Evolutionary conservation across 2,113 vertebrate genomes (phyloP), one percentile per base, ranked within the genome.

Genomic region (Trogon surrucura): DNA sequence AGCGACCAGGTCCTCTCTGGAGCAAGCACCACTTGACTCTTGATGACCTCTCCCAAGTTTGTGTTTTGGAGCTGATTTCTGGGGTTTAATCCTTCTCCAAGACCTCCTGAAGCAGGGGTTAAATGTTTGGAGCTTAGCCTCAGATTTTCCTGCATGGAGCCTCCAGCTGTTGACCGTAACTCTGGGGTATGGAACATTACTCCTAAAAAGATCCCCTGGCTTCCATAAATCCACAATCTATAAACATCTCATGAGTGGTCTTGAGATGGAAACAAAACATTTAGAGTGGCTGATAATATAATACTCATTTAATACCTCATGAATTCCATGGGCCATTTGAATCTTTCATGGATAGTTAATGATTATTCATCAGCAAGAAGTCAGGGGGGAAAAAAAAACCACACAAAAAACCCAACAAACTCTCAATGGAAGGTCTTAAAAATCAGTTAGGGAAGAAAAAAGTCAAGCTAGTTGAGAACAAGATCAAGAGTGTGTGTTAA

Each of bases 201-300:
- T 91, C 75, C 86, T 67, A 8, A 56, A 94, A 95, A 88, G 70
- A 87, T 95, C 96, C 95, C 95, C 57, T n/a, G 93, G 17, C 94
- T 96, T 95, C 92, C 82, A 93, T 95, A 93, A 97, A 97, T 90
- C 94, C 91, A 66, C 80, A 38, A 8, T 14, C 94, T 84, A 65
- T 95, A 93, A 97, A 97, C 94, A 82, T 17, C 95, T 67, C 80
- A 12, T 80, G 92, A 95, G 51, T 1, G 72, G 80, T 61, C 95
- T 85, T 69, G 84, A 91, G 93, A 96, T 0, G 11, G 88, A 93
- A 96, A 89, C 77, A 79, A 88, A 96, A 71, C 89, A 66, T 15
- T 58, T 82, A 53, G 93, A 96, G 80, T 45, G 67, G 74, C 32
- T 85, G 94, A 91, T 82, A 80, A 91, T 87, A 32, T 51, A 86